Conservation (phyloP, 2,797 vertebrate species). For the Semotilus atromaculatus region DNA sequence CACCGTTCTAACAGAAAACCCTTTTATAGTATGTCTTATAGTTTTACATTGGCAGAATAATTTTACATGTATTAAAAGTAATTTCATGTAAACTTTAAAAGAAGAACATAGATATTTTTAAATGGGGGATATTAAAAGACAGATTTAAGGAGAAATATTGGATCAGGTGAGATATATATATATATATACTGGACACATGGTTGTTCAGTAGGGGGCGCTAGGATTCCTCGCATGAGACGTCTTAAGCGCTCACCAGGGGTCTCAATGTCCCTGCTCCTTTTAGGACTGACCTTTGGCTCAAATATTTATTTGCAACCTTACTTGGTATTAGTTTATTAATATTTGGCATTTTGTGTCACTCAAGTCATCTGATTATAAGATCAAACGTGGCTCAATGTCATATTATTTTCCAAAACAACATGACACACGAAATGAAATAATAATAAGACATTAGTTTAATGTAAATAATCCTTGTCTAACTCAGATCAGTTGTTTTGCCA, state of each 20-base stretch:
- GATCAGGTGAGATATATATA: not conserved
- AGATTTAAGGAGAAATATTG: not conserved
- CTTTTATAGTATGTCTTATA: not conserved
- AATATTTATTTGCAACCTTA: not conserved
- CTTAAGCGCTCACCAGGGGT: slow-evolving; percentile 2
- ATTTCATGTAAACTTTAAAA: not conserved
- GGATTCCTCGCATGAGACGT: not conserved
- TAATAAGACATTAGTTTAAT: not conserved
- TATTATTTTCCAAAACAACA: not conserved
- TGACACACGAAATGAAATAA: not conserved
- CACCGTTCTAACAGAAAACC: no score
- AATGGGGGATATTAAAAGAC: not conserved
- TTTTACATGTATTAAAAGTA: not conserved
- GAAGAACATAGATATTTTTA: not conserved
- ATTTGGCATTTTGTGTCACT: slow-evolving; percentile 27
- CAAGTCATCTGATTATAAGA: slow-evolving; percentile 17
- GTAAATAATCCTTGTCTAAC: not conserved
- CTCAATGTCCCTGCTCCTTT: slow-evolving; percentile 24
- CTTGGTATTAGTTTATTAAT: slow-evolving; percentile 20
- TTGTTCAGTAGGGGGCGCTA: slow-evolving; percentile 38
- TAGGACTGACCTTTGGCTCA: slow-evolving; percentile 19
- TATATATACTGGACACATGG: not conserved
- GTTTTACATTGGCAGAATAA: not conserved
- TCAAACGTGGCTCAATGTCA: not conserved
- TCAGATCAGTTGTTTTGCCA: not conserved